A percentile compares a stretch with the other conserved stretches of the same genome.
phyloP scores from a whole-genome alignment of 2,113 vertebrate species.

The Brevimyrus niger region DNA sequence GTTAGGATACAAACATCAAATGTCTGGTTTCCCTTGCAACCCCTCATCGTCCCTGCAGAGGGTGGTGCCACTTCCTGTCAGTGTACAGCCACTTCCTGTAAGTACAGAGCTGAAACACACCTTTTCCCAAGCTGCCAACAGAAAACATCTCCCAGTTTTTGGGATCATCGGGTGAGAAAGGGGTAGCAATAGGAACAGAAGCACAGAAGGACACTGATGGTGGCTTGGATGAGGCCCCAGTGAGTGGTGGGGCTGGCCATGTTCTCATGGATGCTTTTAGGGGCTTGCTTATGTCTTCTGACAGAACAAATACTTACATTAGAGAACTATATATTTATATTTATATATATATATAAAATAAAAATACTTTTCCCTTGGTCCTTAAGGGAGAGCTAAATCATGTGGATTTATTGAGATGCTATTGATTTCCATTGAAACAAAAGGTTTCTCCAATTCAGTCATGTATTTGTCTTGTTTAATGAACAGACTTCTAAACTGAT shows the following conservation, averaged over 20 bases:
- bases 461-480: neutral
- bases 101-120: neutral
- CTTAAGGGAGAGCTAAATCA: neutral
- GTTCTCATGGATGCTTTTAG: neutral
- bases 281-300: neutral
- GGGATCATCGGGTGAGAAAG: neutral
- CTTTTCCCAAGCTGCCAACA: neutral
- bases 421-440: neutral
- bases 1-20: constrained; percentile 13
- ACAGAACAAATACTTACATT: constrained; percentile 6
- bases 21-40: neutral
- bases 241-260: neutral
- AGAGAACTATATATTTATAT: neutral
- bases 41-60: neutral
- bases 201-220: neutral
- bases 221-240: neutral
- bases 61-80: neutral
- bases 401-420: neutral
- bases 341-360: neutral
- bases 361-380: neutral
- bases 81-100: neutral
- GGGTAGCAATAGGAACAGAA: neutral
- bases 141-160: neutral
- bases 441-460: neutral
- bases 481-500: neutral